These are phyloP conservation scores for Rhabdophis nuchalis DNA, from an alignment of 2,797 vertebrate species.

Conservation along the genomic window DNA sequence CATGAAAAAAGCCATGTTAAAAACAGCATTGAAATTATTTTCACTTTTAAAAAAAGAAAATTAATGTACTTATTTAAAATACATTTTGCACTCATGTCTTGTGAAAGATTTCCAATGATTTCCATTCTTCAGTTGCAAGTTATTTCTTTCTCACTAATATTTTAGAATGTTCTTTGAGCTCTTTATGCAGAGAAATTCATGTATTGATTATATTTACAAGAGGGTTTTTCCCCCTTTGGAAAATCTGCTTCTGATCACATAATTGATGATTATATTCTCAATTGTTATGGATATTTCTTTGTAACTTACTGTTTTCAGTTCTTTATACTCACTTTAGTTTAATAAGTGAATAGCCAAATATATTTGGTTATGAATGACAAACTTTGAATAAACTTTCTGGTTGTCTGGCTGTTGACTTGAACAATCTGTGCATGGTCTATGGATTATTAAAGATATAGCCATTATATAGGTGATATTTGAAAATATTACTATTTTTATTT, in stretches of 20 bases:
- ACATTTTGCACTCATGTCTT: too few relatives aligned
- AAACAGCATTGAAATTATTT: not conserved
- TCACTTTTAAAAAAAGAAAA: not conserved
- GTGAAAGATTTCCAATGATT: not conserved
- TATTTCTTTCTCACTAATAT: not conserved
- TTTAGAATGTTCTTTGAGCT: not conserved
- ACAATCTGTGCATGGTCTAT: not conserved
- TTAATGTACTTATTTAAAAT: not conserved
- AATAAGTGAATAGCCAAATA: not conserved
- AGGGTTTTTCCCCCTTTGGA: not conserved
- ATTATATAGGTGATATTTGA: not conserved
- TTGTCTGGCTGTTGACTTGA: not conserved
- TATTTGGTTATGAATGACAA: not conserved
- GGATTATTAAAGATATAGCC: not conserved
- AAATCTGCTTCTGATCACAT: not conserved
- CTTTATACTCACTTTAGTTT: not conserved
- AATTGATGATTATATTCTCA: not conserved
- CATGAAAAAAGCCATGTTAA: conserved; percentile 34
- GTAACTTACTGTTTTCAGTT: not conserved
- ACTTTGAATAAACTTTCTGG: not conserved
- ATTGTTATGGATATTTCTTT: not conserved
- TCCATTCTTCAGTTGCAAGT: not conserved
- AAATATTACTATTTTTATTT: not conserved
- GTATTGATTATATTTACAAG: not conserved
- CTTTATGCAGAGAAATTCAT: not conserved